phyloP scores from a whole-genome alignment of 2,113 vertebrate species.

The Varanus salvator region DNA sequence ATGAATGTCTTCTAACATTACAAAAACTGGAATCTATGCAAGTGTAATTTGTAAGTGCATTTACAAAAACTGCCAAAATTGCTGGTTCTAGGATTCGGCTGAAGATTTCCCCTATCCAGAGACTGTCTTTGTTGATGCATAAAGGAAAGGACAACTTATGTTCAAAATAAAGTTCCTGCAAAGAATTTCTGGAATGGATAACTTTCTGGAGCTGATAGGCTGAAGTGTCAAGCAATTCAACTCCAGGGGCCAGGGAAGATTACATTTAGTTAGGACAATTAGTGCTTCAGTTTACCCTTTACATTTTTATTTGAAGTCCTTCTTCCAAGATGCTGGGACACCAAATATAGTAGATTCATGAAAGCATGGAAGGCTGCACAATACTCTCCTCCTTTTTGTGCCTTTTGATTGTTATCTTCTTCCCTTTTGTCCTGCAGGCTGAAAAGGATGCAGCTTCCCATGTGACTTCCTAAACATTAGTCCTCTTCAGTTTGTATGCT shows the following conservation, averaged over 20 bases:
- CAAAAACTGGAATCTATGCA: not conserved
- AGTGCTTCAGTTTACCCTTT: not conserved
- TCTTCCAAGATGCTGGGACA: constrained; percentile 17
- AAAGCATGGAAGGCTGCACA: constrained; percentile 35
- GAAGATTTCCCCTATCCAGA: not conserved
- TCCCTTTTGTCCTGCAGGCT: constrained; percentile 70
- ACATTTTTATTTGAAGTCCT: constrained; percentile 24
- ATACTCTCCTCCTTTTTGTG: not conserved
- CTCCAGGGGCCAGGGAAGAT: constrained; percentile 7
- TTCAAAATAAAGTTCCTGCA: constrained; percentile 8
- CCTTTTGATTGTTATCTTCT: constrained; percentile 75
- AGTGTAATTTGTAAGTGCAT: not conserved
- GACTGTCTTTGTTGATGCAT: not conserved
- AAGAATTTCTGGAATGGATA: constrained; percentile 13
- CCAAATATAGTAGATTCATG: not conserved
- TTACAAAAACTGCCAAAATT: not conserved
- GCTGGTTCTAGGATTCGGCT: not conserved
- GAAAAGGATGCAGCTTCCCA: constrained; percentile 76
- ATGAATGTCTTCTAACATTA: not conserved
- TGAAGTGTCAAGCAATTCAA: not conserved
- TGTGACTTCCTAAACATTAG: constrained; percentile 62
- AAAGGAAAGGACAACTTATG: no score
- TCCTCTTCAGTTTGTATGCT: constrained; percentile 60
- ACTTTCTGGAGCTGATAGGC: constrained; percentile 19
- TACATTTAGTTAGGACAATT: not conserved